phyloP scores from a whole-genome alignment of 1,140 invertebrate genomes.

The Hypsibius dujardini region DNA sequence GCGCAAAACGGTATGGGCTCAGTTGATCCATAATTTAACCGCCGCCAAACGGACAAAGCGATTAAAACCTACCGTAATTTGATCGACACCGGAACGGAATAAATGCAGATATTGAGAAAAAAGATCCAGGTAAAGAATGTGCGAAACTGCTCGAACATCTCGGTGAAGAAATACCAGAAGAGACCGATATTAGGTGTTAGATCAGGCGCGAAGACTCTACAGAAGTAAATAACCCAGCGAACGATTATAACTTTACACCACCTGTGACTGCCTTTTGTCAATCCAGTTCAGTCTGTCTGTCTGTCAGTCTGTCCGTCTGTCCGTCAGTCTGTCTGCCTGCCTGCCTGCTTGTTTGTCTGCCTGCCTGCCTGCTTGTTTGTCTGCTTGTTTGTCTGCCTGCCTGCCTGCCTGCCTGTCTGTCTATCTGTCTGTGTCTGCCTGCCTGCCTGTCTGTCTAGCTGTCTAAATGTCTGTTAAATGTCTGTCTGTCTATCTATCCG shows the following conservation, averaged over 20 bases:
- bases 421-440: too few species aligned
- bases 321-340: neutral
- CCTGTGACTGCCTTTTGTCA: slow-evolving; percentile 21
- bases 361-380: too few species aligned
- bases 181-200: slow-evolving; percentile 88
- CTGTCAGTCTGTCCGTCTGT: neutral
- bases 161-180: slow-evolving; percentile 99
- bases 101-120: slow-evolving; percentile 84
- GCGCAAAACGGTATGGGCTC: neutral
- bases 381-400: too few species aligned
- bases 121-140: slow-evolving; percentile 85
- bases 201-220: slow-evolving; percentile 54
- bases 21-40: too few species aligned
- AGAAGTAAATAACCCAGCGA: slow-evolving; percentile 23
- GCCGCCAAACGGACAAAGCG: slow-evolving; percentile 16
- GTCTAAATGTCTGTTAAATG: too few species aligned
- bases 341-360: too few species aligned
- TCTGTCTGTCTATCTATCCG: too few species aligned
- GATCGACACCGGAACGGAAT: slow-evolving; percentile 68
- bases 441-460: too few species aligned
- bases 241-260: neutral
- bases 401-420: too few species aligned
- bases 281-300: neutral
- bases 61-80: slow-evolving; percentile 44
- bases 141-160: slow-evolving; percentile 98